Evolutionary conservation across 2,888 invertebrate species (phyloP), one percentile per base, ranked within the genome.

Genomic region (Rhagophthalmus giganteus): DNA sequence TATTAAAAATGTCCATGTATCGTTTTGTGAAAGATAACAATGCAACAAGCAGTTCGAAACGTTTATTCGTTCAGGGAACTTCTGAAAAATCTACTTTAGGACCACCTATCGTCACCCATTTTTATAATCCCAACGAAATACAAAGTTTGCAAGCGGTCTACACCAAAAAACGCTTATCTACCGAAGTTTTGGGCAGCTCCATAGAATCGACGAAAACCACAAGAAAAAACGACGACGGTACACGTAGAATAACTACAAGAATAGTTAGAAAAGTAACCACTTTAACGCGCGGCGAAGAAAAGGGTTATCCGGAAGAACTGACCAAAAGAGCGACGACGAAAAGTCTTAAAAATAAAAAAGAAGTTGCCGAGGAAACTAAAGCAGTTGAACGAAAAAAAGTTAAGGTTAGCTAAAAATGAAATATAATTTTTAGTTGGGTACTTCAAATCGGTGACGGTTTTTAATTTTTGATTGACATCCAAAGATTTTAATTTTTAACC

Each of bases 211-310:
- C 87, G 56, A 88, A 90, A 76, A 86, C 89, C 67, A 88, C 88
- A 72, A 84, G 87, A 74, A 84, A 85, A 70, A 86, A 86, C 50
- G 85, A 87, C 59, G 86, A 84, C 69, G 90, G 91, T 26, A 85
- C 87, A 69, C 81, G 89, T 54, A 83, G 90, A 60, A 89, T 93
- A 59, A 93, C 91, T 14, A 90, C 92, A 30, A 84, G 90, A 69
- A 89, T 93, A 57, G 86, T 93, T 39, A 81, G 90, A 55, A 93
- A 92, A 74, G 90, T 94, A 63, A 94, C 93, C 24, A 93, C 93
- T 1, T 73, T 94, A 61, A 89, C 90, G 55, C 81, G 92, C 9
- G 93, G 91, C 27, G 92, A 93, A 72, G 91, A 93, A 72, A 83
- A 86, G 63, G 82, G 85, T 55, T 80, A 81, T 15, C 79, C 85